These are phyloP conservation scores for Bombus ignitus DNA, from an alignment of 1,140 invertebrate genomes.

Conservation along the genomic window DNA sequence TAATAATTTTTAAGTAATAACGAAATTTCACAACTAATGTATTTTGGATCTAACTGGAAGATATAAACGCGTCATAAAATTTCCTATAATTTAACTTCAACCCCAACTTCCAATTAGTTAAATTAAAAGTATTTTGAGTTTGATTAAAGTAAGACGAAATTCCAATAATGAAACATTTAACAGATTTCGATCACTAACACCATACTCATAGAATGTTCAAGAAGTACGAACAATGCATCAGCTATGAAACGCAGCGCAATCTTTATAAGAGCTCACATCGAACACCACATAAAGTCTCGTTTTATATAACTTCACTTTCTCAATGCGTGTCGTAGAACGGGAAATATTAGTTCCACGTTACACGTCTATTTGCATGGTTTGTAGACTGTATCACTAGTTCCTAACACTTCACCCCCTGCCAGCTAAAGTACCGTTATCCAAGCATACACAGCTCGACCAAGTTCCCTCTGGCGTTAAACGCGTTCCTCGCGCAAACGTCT, in stretches of 20 bases:
- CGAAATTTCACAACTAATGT: neutral
- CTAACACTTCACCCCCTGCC: constrained; percentile 27
- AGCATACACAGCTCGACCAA: constrained; percentile 12
- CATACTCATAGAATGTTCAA: too few relatives aligned
- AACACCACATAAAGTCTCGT: too few relatives aligned
- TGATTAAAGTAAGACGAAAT: too few relatives aligned
- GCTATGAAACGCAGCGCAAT: too few relatives aligned
- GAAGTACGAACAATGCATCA: too few relatives aligned
- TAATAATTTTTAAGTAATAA: neutral
- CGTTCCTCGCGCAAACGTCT: neutral
- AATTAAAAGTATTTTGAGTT: too few relatives aligned
- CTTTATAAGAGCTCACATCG: too few relatives aligned
- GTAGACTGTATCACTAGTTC: neutral
- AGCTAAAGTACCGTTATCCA: constrained; percentile 56
- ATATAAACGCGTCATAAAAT: too few relatives aligned
- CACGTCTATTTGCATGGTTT: neutral
- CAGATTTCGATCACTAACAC: too few relatives aligned
- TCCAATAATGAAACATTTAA: too few relatives aligned
- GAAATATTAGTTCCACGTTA: constrained; percentile 19
- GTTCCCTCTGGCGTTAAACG: neutral
- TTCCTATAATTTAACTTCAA: too few relatives aligned
- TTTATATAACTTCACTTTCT: neutral
- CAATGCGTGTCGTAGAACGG: neutral
- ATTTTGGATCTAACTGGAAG: neutral
- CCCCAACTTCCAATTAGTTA: too few relatives aligned